Conservation (phyloP, 2,797 vertebrate species). For the Chelonia mydas region DNA sequence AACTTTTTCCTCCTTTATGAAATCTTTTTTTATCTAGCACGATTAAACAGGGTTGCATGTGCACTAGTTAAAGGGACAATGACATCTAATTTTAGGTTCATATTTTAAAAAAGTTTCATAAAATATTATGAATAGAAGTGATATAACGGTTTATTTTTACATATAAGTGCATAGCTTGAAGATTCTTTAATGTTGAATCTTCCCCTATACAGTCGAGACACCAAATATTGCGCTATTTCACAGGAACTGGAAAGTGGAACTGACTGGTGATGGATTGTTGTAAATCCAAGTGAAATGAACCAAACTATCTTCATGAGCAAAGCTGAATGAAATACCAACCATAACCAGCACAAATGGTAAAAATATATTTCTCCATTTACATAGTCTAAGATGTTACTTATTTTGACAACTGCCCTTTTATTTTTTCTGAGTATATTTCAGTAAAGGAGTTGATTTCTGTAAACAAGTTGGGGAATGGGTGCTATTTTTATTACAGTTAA, state of each 20-base stretch:
- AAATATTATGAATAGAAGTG: background rate
- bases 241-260: background rate
- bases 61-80: background rate
- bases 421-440: background rate
- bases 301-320: background rate
- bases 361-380: background rate
- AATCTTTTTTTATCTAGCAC: background rate
- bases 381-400: background rate
- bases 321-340: background rate
- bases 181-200: background rate
- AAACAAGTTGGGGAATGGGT: accelerated
- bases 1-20: background rate
- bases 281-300: background rate
- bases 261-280: background rate
- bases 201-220: background rate
- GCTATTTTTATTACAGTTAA: background rate
- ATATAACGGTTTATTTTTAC: background rate
- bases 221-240: background rate
- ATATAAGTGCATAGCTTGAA: background rate
- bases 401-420: background rate
- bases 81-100: background rate
- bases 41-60: accelerated
- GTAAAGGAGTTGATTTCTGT: background rate
- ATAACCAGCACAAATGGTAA: background rate
- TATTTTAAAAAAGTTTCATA: background rate